Evolutionary conservation across 2,113 vertebrate species (phyloP).

Genomic region (Peromyscus polionotus): DNA sequence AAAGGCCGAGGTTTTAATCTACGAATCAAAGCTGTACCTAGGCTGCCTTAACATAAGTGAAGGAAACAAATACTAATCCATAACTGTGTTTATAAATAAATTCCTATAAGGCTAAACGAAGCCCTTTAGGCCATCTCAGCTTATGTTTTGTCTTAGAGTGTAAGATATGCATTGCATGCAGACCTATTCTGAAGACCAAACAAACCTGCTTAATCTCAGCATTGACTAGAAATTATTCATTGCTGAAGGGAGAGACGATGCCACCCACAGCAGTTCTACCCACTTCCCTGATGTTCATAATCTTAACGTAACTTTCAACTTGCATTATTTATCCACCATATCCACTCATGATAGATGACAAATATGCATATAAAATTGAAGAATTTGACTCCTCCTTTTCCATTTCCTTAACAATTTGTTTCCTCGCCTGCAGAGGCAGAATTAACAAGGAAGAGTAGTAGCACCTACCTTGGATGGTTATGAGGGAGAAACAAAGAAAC

Average conservation of each 20-base stretch:
- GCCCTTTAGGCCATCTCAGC: background rate
- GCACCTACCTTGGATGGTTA: background rate
- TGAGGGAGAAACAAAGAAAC: background rate
- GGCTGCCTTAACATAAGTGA: background rate
- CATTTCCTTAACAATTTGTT: background rate
- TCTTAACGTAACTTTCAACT: background rate
- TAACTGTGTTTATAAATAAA: background rate
- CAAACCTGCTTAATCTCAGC: background rate
- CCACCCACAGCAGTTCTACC: background rate
- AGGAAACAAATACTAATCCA: background rate
- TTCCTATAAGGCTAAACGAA: background rate
- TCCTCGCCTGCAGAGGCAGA: background rate
- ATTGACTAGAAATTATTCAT: background rate
- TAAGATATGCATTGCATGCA: background rate
- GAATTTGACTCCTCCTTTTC: background rate
- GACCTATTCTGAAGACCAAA: background rate
- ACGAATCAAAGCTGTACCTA: background rate
- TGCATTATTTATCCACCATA: background rate
- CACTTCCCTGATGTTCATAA: background rate
- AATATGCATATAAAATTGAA: background rate
- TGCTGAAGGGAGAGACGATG: background rate
- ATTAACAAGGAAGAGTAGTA: too few species aligned
- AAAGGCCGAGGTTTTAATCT: slow-evolving; percentile 16
- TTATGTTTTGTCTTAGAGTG: slow-evolving; percentile 10
- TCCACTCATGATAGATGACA: background rate